Percentiles rank a stretch among this genome's conserved stretches.
phyloP scores from a whole-genome alignment of 2,797 vertebrate genomes.

The Dicrostonyx torquatus region DNA sequence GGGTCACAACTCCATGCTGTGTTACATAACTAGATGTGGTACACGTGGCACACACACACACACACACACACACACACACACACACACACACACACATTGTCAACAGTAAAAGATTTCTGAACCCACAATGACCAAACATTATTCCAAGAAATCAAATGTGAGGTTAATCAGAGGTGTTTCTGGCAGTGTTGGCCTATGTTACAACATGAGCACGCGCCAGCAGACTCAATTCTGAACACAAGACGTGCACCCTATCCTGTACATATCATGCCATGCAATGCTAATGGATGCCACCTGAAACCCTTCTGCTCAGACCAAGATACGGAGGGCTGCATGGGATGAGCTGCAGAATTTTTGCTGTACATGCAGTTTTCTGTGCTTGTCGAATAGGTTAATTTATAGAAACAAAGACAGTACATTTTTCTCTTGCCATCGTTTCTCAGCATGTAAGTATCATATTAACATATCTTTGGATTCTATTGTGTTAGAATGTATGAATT shows the following conservation, averaged over 20 bases:
- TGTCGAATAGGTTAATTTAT: neutral
- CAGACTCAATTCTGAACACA: neutral
- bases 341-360: neutral
- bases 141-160: neutral
- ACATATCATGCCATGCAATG: neutral
- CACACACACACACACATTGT: neutral
- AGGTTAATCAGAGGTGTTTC: neutral
- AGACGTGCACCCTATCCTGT: accelerated
- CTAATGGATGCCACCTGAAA: neutral
- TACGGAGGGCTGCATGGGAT: neutral
- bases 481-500: neutral
- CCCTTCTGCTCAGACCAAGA: neutral
- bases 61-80: neutral
- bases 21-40: neutral
- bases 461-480: neutral
- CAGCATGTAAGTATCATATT: neutral
- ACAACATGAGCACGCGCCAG: neutral
- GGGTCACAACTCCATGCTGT: neutral
- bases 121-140: neutral
- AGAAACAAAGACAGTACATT: neutral
- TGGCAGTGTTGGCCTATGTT: neutral
- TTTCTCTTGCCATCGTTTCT: neutral
- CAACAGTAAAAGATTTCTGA: neutral
- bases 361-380: neutral
- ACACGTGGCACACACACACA: neutral